These are phyloP conservation scores for Lophura nycthemera DNA, from an alignment of 2,113 vertebrate species.

Conservation along the genomic window DNA sequence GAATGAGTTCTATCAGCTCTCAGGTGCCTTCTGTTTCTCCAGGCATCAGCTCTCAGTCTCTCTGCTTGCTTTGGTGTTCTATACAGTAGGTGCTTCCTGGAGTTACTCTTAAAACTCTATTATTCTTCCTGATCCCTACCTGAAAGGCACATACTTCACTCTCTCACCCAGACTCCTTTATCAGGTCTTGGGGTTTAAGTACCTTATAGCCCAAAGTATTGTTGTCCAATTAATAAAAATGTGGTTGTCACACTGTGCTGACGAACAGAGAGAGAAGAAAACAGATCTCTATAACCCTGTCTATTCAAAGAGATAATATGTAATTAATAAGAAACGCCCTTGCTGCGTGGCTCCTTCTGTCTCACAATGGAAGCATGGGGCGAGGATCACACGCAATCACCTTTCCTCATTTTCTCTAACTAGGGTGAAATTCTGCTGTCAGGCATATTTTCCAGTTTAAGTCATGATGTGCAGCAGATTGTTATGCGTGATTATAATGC, in stretches of 20 bases:
- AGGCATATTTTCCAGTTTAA: constrained; percentile 54
- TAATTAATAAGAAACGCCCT: constrained; percentile 10
- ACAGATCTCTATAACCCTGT: neutral
- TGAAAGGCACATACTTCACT: neutral
- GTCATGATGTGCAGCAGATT: constrained; percentile 14
- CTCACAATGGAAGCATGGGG: neutral
- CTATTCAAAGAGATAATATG: neutral
- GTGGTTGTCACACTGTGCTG: neutral
- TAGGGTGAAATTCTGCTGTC: constrained; percentile 61
- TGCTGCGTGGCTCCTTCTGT: neutral
- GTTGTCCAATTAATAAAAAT: neutral
- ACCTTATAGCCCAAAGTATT: neutral
- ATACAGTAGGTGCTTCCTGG: neutral
- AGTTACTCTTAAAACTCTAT: neutral
- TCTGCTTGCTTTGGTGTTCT: constrained; percentile 1
- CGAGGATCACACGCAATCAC: constrained; percentile 33
- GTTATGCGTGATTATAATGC: constrained; percentile 47
- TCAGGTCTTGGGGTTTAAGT: neutral
- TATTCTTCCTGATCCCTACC: neutral
- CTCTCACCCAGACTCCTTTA: neutral
- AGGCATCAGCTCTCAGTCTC: neutral
- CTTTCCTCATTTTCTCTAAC: constrained; percentile 56
- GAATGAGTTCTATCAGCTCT: constrained; percentile 31
- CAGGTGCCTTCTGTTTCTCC: neutral
- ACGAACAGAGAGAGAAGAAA: neutral